Evolutionary conservation across 2,888 invertebrate genomes (phyloP), one percentile per base, ranked within the genome.

Genomic region (Ptychoptera albimana): DNA sequence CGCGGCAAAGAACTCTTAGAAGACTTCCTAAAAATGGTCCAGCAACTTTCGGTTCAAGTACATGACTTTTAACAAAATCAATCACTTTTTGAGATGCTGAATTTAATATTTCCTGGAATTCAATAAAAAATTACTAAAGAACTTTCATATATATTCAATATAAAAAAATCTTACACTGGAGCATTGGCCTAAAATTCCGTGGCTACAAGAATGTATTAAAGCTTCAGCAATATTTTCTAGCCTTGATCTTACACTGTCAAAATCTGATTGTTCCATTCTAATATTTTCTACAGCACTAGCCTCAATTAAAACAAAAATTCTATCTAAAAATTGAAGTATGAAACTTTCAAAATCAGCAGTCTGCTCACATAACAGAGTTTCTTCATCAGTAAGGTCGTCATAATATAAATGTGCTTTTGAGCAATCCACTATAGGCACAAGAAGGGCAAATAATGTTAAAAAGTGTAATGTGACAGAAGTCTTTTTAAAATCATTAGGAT

Each of bases 301-400:
- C 52, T 84, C 82, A 35, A 84, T 77, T 48, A 83, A 72, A 1
- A 68, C 60, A 55, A 82, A 81, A 48, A 82, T 68, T 55, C 81
- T 75, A 55, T 91, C 89, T 52, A 93, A 66, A 56, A 88, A 84
- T 55, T 88, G 81, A 2, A 88, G 63, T 2, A 92, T 77, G 57
- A 93, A 92, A 58, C 91, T 88, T 64, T 93, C 91, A 53, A 92
- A 79, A 52, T 81, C 79, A 1, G 87, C 85, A 0, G 89, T 86
- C 1, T 82, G 79, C 50, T 82, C 80, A 60, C 89, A 89, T 3
- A 79, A 70, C 15, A 74, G 59, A 14, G 74, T 67, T 56, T 92
- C 91, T 47, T 82, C 79, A 55, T 86, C 85, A 0, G 82, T 81
- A 48, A 91, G 67, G 57, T 82, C 77, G 1, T 70, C 61, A 56